Evolutionary conservation across 2,888 invertebrate species (phyloP).

Genomic region (Pheosia gnoma): DNA sequence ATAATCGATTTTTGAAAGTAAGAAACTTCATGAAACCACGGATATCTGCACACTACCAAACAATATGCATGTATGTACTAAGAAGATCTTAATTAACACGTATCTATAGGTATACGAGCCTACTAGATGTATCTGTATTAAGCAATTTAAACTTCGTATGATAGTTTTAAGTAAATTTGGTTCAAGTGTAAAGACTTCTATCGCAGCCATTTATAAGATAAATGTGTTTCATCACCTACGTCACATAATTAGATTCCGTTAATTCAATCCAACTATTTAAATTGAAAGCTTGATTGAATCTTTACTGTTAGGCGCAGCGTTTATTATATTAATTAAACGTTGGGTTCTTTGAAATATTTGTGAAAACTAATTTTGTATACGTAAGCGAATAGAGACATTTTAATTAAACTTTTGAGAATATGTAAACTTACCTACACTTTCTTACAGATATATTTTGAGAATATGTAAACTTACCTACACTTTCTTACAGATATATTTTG

Average conservation of each 20-base stretch:
- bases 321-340: constrained; percentile 45
- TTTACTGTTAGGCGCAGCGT: constrained; percentile 35
- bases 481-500: no score
- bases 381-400: constrained; percentile 35
- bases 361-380: constrained; percentile 37
- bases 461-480: no score
- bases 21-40: no score
- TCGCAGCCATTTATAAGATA: constrained; percentile 13
- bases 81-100: not conserved
- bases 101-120: not conserved
- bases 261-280: constrained; percentile 41
- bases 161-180: not conserved
- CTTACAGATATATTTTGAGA: not conserved
- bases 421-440: no score
- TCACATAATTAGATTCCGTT: constrained; percentile 34
- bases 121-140: not conserved
- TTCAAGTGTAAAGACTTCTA: constrained; percentile 14
- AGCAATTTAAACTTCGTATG: constrained; percentile 1
- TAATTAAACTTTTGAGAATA: no score
- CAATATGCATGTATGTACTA: not conserved
- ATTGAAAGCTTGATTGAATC: constrained; percentile 44
- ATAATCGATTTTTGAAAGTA: no score
- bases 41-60: no score
- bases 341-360: constrained; percentile 35
- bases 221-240: constrained; percentile 28